phyloP scores from a whole-genome alignment of 1,140 invertebrate species.

The Nomia melanderi region DNA sequence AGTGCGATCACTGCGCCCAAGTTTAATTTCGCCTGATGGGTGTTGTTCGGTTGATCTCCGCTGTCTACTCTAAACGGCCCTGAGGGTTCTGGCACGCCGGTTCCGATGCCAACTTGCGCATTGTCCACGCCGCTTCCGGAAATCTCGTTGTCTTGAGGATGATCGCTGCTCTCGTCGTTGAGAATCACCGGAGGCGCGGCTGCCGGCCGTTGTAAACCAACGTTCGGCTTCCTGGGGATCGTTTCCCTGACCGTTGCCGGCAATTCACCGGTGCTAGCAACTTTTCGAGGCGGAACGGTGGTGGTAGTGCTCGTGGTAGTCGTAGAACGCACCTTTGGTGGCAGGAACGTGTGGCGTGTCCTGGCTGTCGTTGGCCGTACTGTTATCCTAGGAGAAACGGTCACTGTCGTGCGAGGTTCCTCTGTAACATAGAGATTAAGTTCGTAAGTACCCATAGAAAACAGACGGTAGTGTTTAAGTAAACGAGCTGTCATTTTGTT shows the following conservation, averaged over 20 bases:
- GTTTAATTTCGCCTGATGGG: conserved; percentile 89
- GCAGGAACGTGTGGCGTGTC: conserved; percentile 67
- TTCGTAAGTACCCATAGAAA: not conserved
- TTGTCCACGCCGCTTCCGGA: conserved; percentile 82
- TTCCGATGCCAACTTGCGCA: conserved; percentile 80
- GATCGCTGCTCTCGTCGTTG: conserved; percentile 69
- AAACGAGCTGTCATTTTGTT: no score
- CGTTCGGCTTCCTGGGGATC: conserved; percentile 68
- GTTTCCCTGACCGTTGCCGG: conserved; percentile 76
- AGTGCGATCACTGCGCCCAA: conserved; percentile 93
- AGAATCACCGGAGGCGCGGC: not conserved
- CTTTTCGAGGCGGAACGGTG: conserved; percentile 15
- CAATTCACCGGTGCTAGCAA: conserved; percentile 60
- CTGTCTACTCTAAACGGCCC: conserved; percentile 86
- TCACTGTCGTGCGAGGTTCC: conserved; percentile 44
- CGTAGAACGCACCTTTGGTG: conserved; percentile 72
- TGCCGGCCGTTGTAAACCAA: conserved; percentile 69
- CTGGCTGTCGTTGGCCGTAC: conserved; percentile 67
- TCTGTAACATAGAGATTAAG: conserved; percentile 27
- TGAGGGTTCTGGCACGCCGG: conserved; percentile 84
- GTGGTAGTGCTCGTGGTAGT: conserved; percentile 68
- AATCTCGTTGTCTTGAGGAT: conserved; percentile 83
- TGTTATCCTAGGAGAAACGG: conserved; percentile 60
- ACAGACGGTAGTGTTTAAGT: no score
- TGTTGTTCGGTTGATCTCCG: conserved; percentile 80